Base-by-base conservation (phyloP, 2,113 vertebrate species). In the Equus quagga region DNA sequence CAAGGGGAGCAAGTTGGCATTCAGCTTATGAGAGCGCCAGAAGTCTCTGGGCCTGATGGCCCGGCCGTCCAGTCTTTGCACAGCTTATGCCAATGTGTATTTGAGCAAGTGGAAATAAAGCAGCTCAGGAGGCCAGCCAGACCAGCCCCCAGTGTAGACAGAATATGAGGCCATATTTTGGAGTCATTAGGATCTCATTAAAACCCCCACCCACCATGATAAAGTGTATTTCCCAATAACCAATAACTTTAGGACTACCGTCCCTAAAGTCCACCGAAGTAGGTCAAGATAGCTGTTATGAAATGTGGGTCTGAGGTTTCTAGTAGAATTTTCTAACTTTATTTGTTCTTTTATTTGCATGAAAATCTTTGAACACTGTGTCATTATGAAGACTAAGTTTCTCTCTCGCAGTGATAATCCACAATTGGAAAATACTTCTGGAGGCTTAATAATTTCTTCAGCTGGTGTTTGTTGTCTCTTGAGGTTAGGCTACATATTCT, bases 341-440 rank as follows among this genome's bases (percentile, higher is more conserved):
- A 11, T 72, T 46, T 81, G 21, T 81, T 79, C 17, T 51, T 65
- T 69, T 64, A 67, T 83, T 83, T 88, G 36, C 41, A 78, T 81
- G 33, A 86, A 44, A 89, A n/a, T 75, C 81, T 91, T 96, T 96
- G 90, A 88, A 62, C 9, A 24, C 17, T 54, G 8, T 65, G 19
- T 60, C 5, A 26, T 41, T 69, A 72, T 36, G 51, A 93, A 93
- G 23, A n/a, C 8, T 36, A n/a, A 73, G 19, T 56, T 86, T 95
- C 46, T 86, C 11, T 70, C 92, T 89, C 44, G 4, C 5, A 89
- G 44, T n/a, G 44, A 90, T 64, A 36, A 90, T 54, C 15, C 62
- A 70, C 33, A 46, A 64, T 8, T 89, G 41, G 65, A 80, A 94
- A 91, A 28, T 51, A 56, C 15, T 80, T 58, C 79, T 64, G 33